Conservation (phyloP, 2,888 invertebrate genomes). For the Spodoptera littoralis region DNA sequence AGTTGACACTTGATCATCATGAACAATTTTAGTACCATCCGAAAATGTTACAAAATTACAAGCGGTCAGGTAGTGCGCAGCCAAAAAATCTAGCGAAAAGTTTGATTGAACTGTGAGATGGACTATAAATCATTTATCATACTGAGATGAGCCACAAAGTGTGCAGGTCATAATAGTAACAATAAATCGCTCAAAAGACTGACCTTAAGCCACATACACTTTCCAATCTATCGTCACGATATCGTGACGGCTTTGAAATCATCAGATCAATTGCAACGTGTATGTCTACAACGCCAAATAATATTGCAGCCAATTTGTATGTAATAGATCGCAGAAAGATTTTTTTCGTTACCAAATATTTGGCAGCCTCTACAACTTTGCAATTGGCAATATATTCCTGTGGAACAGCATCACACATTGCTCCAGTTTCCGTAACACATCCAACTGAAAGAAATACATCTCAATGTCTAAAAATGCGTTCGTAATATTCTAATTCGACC, state of each 20-base stretch:
- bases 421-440: constrained; percentile 43
- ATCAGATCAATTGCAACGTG: constrained; percentile 46
- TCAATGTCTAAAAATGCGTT: constrained; percentile 23
- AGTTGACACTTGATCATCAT: constrained; percentile 1
- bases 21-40: neutral
- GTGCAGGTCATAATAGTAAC: constrained; percentile 32
- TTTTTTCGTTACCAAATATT: constrained; percentile 42
- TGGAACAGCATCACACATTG: constrained; percentile 36
- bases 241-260: constrained; percentile 44
- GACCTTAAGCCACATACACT: constrained; percentile 44
- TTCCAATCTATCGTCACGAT: constrained; percentile 51
- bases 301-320: constrained; percentile 45
- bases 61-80: too few relatives aligned
- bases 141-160: constrained; percentile 17
- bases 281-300: constrained; percentile 41
- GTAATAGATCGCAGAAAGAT: constrained; percentile 37
- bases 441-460: constrained; percentile 40
- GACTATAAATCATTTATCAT: constrained; percentile 10
- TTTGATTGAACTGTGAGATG: constrained; percentile 2
- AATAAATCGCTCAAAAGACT: constrained; percentile 43
- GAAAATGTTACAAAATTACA: neutral
- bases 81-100: neutral
- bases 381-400: constrained; percentile 43
- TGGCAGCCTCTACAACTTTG: constrained; percentile 44
- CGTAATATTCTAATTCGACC: constrained; percentile 41